Evolutionary conservation across 2,113 vertebrate genomes (phyloP), one percentile per base, ranked within the genome.

Genomic region (Psammodynastes pulverulentus): DNA sequence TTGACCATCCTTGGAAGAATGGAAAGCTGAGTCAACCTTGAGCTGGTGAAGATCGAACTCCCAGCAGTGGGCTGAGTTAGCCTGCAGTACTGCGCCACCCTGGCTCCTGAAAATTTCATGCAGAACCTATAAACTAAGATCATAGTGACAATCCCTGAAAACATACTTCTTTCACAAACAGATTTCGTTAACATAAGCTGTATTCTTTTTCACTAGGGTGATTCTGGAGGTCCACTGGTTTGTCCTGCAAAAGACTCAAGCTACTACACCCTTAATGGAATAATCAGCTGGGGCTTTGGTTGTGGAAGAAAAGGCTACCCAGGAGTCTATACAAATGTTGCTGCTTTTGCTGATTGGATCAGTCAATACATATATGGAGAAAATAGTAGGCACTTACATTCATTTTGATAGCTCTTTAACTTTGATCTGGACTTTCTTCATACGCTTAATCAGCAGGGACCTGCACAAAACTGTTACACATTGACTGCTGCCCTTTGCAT

Each of bases 151-250:
- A 15, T 5, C n/a, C 34, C 34, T 56, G 39, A 89, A 56, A 84
- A 24, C 17, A 87, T 21, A 4, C 29, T 84, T 88, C 48, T n/a
- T 54, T 15, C 46, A 48, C 8, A 48, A 58, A 86, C 23, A 46
- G 21, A 6, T 39, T 49, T 39, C n/a, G 26, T 0, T 62, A 89
- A 89, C n/a, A 45, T 86, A 34, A 90, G 67, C 52, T 15, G 46
- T 93, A 85, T 94, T 92, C 88, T n/a, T 58, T 94, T 90, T 53
- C 29, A 24, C 88, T 93, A 97, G 97, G 94, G 93, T 19, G 93
- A 96, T 88, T 95, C 94, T 49, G 96, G 96, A 13, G 96, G 96
- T 15, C 96, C 96, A 0, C 91, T 97, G 86, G 96, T 97, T 90
- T 97, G 96, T 89, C 92, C 85, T 53, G 94, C 94, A 62, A 94